Base-by-base conservation (phyloP, 2,888 invertebrate genomes). In the Scaptomyza parva region DNA sequence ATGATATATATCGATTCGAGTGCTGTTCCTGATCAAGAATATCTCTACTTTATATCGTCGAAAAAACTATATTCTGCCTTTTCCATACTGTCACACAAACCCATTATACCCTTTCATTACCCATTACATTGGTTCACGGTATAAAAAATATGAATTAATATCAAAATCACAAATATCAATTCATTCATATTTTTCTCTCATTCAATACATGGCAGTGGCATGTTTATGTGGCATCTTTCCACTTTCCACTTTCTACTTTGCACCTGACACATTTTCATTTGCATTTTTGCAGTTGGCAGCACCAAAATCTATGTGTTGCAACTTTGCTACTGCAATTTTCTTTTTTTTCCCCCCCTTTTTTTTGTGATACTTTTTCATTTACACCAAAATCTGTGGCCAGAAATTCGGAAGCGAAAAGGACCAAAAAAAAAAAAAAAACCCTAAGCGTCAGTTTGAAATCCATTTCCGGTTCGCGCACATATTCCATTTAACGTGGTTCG, bases 401-500 rank as follows among this genome's bases (percentile, higher is more conserved):
- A 45, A 48, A 55, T 48, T 37, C 30, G 18, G 22, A 14, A 0
- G 14, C 9, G 9, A 12, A 11, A 30, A 33, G 7, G n/a, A 30
- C 20, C 18, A 8, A 39, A 30, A n/a, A 8, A 14, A 17, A 40
- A 60, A 41, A 45, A 22, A 55, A 58, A 60, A 43, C 24, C 47
- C 17, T 17, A 55, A 53, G 45, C 50, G 41, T 60, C 59, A 61
- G 74, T 76, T 83, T 83, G 70, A 78, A 88, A 83, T 71, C 81
- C 76, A 88, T 88, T 88, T 87, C 86, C 87, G 75, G 81, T 66
- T 73, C 48, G 40, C 44, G 63, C 47, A 52, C 67, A 68, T 71
- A 63, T 78, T 57, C 54, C 57, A 63, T 76, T 76, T 59, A 58
- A 43, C 76, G 20, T 57, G 20, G 44, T 33, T 40, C 28, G 44